Evolutionary conservation across 1,140 invertebrate genomes (phyloP).

Genomic region (Pogonomyrmex barbatus): DNA sequence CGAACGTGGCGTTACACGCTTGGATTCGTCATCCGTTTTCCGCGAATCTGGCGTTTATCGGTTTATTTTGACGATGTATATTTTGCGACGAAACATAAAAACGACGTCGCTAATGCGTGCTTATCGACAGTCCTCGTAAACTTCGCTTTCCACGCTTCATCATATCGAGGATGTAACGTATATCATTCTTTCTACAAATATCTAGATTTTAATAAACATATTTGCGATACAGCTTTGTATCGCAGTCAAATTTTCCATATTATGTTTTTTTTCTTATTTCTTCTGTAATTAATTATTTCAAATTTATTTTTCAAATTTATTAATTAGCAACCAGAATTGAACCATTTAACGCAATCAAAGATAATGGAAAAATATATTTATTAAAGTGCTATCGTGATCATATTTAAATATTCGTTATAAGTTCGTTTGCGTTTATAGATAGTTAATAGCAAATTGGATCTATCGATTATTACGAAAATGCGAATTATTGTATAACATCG

Average conservation of each 20-base stretch:
- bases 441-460: conserved; percentile 43
- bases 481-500: conserved; percentile 29
- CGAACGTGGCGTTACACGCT: conserved; percentile 39
- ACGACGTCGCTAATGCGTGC: conserved; percentile 38
- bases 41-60: conserved; percentile 56
- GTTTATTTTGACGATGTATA: conserved; percentile 63
- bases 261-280: neutral
- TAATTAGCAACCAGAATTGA: neutral
- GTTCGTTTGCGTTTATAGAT: conserved; percentile 28
- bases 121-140: conserved; percentile 37
- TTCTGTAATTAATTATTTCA: neutral
- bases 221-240: neutral
- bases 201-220: conserved; percentile 36
- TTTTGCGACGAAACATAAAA: conserved; percentile 42
- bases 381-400: conserved; percentile 1
- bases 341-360: neutral
- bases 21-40: conserved; percentile 59
- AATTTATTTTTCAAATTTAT: neutral
- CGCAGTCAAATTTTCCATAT: neutral
- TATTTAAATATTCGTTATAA: conserved; percentile 41
- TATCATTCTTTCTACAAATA: conserved; percentile 10
- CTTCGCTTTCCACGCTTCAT: conserved; percentile 34
- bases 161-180: neutral
- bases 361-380: conserved; percentile 30
- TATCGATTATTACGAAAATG: conserved; percentile 44